These are phyloP conservation scores for Cydia pomonella DNA, from an alignment of 1,140 invertebrate species.

Conservation along the genomic window DNA sequence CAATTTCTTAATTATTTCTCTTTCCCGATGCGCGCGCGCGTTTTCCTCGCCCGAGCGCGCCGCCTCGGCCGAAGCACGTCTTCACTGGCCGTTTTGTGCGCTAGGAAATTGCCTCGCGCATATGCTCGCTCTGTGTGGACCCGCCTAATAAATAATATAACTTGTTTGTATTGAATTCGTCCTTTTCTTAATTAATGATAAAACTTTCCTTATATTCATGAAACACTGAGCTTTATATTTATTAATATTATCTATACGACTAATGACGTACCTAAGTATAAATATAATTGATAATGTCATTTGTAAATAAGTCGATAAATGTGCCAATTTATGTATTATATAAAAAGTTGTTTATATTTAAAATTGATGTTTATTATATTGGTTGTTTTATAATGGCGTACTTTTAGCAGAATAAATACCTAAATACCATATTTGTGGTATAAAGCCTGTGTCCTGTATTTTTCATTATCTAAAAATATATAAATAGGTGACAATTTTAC, in stretches of 20 bases:
- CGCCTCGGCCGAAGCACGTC: no score
- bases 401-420: conserved; percentile 4
- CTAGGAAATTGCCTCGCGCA: no score
- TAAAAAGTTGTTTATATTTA: conserved; percentile 26
- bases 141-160: no score
- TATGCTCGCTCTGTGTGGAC: no score
- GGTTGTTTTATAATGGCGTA: conserved; percentile 5
- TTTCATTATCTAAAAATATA: neutral
- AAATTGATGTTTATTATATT: conserved; percentile 25
- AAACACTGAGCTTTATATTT: conserved; percentile 11
- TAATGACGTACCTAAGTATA: conserved; percentile 7
- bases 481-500: no score
- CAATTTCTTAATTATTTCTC: no score
- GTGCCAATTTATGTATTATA: conserved; percentile 26
- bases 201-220: neutral
- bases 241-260: neutral
- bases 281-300: neutral
- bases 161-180: no score
- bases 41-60: no score
- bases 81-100: no score
- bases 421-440: neutral
- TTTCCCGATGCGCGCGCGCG: no score
- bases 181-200: neutral
- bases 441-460: neutral
- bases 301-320: conserved; percentile 31